Conservation (phyloP, 2,797 vertebrate species). For the Cossypha niveicapilla region DNA sequence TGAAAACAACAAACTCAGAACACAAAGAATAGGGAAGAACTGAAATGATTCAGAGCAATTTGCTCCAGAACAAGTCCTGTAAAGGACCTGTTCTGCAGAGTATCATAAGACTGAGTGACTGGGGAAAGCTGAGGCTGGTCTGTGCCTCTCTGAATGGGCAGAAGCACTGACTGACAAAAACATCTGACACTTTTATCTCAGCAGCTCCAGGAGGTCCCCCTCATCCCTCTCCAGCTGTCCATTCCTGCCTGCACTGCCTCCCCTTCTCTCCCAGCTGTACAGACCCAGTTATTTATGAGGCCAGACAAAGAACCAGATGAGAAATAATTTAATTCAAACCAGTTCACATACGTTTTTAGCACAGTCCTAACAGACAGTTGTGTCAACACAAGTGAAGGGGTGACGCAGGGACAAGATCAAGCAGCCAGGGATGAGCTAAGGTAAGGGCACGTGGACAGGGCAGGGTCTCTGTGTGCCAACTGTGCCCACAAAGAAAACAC, state of each 20-base stretch:
- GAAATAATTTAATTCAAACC: conserved; percentile 44
- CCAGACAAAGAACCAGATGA: conserved; percentile 35
- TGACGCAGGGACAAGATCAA: conserved; percentile 12
- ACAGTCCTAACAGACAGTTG: neutral
- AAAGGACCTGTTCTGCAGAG: neutral
- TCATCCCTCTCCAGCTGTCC: neutral
- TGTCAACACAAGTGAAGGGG: conserved; percentile 4
- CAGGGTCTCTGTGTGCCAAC: neutral
- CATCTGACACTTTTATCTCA: neutral
- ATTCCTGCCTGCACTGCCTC: neutral
- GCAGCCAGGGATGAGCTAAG: neutral
- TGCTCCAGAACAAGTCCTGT: neutral
- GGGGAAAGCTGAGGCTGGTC: neutral
- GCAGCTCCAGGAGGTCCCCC: neutral
- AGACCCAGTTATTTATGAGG: neutral
- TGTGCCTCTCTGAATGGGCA: neutral
- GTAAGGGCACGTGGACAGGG: neutral
- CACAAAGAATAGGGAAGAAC: neutral
- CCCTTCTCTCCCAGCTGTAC: neutral
- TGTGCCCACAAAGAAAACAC: neutral
- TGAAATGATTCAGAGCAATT: neutral
- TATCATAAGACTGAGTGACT: neutral
- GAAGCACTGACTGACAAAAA: neutral
- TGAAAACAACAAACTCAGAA: neutral
- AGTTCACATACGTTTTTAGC: conserved; percentile 31